Evolutionary conservation across 2,888 invertebrate species (phyloP).

Genomic region (Pelosia muscerda): DNA sequence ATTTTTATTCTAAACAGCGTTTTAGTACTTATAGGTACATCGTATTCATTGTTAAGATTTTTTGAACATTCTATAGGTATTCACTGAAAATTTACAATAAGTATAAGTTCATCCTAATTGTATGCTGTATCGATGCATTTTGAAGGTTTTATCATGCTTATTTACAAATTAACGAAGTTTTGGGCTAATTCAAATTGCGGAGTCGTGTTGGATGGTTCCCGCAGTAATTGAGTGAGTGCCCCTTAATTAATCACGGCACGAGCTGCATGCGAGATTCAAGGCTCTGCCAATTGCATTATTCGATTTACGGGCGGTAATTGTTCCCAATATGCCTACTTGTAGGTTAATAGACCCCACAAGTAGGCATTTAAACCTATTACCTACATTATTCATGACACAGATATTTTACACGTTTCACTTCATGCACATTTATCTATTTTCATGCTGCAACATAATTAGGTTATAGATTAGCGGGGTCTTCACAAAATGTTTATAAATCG

Average conservation of each 20-base stretch:
- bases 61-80: not conserved
- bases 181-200: slow-evolving; percentile 51
- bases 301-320: not conserved
- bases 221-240: slow-evolving; percentile 50
- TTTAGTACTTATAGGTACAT: no score
- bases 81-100: not conserved
- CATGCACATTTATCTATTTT: not conserved
- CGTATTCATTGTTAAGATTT: no score
- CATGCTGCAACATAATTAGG: not conserved
- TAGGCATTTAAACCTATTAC: not conserved
- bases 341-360: slow-evolving; percentile 2
- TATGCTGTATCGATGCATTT: not conserved
- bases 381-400: not conserved
- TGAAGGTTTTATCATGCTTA: slow-evolving; percentile 22
- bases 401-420: not conserved
- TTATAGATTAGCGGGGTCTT: not conserved
- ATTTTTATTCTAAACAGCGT: no score
- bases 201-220: slow-evolving; percentile 45
- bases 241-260: slow-evolving; percentile 53
- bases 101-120: not conserved
- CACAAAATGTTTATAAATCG: no score
- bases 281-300: slow-evolving; percentile 18
- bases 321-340: not conserved
- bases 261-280: slow-evolving; percentile 37
- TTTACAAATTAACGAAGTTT: slow-evolving; percentile 43